phyloP scores from a whole-genome alignment of 2,797 vertebrate genomes.

The Hafferia zeledoni region DNA sequence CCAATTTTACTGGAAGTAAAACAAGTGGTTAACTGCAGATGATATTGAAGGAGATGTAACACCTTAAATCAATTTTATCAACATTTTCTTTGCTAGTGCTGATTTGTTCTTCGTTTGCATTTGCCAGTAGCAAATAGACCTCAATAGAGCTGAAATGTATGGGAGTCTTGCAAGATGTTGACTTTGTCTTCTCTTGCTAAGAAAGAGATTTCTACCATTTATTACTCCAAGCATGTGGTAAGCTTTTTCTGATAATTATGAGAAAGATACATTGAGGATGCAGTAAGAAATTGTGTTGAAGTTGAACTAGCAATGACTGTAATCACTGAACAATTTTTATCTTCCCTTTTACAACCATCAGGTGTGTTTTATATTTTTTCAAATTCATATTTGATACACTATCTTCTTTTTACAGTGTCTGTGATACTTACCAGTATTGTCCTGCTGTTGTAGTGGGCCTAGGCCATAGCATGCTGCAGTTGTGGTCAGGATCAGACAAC shows the following conservation, averaged over 20 bases:
- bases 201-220: not conserved
- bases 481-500: fast-evolving
- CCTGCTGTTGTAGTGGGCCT: not conserved
- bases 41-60: not conserved
- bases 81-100: not conserved
- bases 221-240: not conserved
- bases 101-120: not conserved
- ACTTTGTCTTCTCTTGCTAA: not conserved
- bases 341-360: not conserved
- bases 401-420: not conserved
- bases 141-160: not conserved
- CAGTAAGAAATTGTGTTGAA: not conserved
- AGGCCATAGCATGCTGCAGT: not conserved
- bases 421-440: not conserved
- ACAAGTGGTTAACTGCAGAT: not conserved
- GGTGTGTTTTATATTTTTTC: not conserved
- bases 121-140: not conserved
- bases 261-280: not conserved
- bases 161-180: not conserved
- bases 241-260: not conserved
- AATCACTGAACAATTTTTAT: not conserved
- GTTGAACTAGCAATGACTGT: not conserved
- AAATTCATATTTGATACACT: not conserved
- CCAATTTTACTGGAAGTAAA: not conserved
- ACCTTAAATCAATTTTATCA: not conserved